Percentiles rank a stretch among this genome's conserved stretches.
Conservation (phyloP, 2,113 vertebrate species). For the Maccullochella peelii region DNA sequence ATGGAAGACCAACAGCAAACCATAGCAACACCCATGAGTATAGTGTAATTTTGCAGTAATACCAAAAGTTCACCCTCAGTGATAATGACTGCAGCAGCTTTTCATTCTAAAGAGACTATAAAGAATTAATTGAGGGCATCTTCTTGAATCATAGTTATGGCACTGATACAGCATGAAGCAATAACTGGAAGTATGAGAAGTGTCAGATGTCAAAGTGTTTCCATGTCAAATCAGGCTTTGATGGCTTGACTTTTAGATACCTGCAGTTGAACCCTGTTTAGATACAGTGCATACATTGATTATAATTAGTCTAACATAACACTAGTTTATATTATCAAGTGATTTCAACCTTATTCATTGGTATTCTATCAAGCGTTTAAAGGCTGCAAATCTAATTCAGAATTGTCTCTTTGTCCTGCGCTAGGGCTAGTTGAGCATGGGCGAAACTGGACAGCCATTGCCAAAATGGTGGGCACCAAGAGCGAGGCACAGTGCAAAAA, state of each 20-base stretch:
- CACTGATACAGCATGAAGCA: neutral
- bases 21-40: conserved; percentile 16
- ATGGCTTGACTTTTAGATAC: neutral
- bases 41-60: conserved; percentile 20
- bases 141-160: neutral
- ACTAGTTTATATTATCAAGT: neutral
- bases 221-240: neutral
- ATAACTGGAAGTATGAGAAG: neutral
- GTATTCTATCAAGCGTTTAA: neutral
- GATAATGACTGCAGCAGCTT: neutral
- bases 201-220: neutral
- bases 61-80: neutral
- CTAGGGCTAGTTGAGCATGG: conserved; percentile 96
- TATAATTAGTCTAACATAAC: neutral
- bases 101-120: neutral
- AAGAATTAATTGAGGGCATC: neutral
- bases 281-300: neutral
- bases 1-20: conserved; percentile 13
- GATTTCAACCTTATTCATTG: neutral
- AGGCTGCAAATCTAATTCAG: neutral
- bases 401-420: conserved; percentile 32
- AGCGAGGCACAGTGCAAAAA: conserved; percentile 99
- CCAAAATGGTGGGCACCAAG: conserved; percentile 99
- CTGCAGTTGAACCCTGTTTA: neutral
- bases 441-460: conserved; percentile 97